These are phyloP conservation scores for Drosophila quinaria DNA, from an alignment of 2,888 invertebrate species.

Conservation along the genomic window DNA sequence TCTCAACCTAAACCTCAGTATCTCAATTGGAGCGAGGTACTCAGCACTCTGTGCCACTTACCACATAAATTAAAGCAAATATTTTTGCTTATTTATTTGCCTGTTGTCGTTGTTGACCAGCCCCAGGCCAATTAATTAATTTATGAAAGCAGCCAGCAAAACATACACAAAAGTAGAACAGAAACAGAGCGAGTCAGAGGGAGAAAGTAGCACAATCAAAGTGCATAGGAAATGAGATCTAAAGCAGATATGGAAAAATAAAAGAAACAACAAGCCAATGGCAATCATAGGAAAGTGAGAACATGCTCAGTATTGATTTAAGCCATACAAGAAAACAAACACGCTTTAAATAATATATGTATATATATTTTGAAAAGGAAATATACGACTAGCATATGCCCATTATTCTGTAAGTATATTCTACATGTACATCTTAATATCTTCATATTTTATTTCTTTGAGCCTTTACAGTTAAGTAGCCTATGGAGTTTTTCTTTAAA, in stretches of 20 bases:
- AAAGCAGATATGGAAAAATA: constrained; percentile 23
- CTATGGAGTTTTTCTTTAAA: no score
- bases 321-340: neutral
- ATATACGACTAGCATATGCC: neutral
- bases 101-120: constrained; percentile 63
- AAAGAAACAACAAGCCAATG: constrained; percentile 8
- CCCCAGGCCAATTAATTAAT: constrained; percentile 79
- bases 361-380: neutral
- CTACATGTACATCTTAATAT: no score
- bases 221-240: constrained; percentile 63
- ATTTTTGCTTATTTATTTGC: constrained; percentile 76
- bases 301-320: neutral
- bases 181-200: constrained; percentile 5
- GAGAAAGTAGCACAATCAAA: constrained; percentile 52
- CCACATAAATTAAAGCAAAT: constrained; percentile 74
- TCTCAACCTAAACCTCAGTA: constrained; percentile 6
- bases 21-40: constrained; percentile 11
- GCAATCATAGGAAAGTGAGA: constrained; percentile 4
- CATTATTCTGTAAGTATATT: neutral
- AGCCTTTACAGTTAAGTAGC: no score
- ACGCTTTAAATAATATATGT: neutral
- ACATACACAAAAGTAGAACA: constrained; percentile 52
- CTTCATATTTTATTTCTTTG: no score
- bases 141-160: constrained; percentile 68
- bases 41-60: constrained; percentile 33